These are phyloP conservation scores for Hypselothyrea guttata DNA, from an alignment of 2,888 invertebrate species.

Conservation along the genomic window DNA sequence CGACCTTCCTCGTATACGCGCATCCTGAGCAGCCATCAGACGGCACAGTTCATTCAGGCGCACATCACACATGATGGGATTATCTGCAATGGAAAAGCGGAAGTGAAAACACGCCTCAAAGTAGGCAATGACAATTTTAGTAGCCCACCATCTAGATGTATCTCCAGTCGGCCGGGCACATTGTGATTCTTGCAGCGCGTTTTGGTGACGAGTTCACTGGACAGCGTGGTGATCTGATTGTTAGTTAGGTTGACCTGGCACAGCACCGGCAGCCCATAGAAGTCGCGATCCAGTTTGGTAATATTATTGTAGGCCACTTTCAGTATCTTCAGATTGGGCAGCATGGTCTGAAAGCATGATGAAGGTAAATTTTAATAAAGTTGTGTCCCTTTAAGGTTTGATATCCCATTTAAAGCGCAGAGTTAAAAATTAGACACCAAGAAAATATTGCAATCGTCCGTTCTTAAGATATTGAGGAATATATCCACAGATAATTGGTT, in stretches of 20 bases:
- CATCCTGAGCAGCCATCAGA: conserved; percentile 88
- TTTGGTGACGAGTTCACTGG: conserved; percentile 89
- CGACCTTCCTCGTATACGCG: conserved; percentile 87
- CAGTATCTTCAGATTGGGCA: conserved; percentile 89
- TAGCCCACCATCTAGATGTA: conserved; percentile 91
- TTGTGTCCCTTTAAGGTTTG: too few relatives aligned
- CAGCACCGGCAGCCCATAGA: conserved; percentile 90
- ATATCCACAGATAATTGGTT: too few relatives aligned
- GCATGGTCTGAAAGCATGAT: conserved; percentile 85
- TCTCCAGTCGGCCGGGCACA: conserved; percentile 86
- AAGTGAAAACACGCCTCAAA: background rate
- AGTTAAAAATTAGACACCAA: too few relatives aligned
- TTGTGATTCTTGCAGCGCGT: conserved; percentile 91
- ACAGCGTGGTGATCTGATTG: conserved; percentile 88
- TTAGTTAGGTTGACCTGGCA: conserved; percentile 91
- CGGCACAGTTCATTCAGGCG: conserved; percentile 87
- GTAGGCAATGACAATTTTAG: background rate
- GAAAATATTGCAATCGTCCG: too few relatives aligned
- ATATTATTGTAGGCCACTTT: conserved; percentile 90
- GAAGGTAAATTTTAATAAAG: too few relatives aligned
- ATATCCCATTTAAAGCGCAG: too few relatives aligned
- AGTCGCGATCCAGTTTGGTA: conserved; percentile 89
- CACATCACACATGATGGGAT: conserved; percentile 91
- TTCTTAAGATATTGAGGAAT: too few relatives aligned
- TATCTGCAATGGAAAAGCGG: conserved; percentile 84